phyloP scores from a whole-genome alignment of 2,113 vertebrate species.

The Percina caprodes region DNA sequence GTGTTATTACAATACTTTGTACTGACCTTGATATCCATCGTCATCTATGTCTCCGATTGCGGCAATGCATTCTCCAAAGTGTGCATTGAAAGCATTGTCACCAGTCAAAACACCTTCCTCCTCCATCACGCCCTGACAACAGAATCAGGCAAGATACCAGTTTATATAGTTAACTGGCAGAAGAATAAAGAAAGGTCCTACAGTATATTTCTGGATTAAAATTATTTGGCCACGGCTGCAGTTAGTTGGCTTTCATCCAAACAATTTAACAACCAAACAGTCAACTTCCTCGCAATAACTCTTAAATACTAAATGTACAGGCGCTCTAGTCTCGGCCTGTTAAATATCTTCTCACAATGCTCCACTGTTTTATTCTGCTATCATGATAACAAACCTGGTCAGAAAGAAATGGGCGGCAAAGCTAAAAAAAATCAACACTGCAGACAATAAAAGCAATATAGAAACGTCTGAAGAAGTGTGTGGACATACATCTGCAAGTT shows the following conservation, averaged over 20 bases:
- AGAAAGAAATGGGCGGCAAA: conserved; percentile 3
- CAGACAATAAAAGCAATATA: not conserved
- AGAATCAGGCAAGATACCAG: conserved; percentile 28
- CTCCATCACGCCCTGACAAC: conserved; percentile 92
- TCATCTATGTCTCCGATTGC: conserved; percentile 93
- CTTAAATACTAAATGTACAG: conserved; percentile 34
- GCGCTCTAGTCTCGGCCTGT: not conserved
- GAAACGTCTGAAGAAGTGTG: not conserved
- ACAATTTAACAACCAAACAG: conserved; percentile 20
- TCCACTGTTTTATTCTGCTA: conserved; percentile 8
- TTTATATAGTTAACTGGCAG: conserved; percentile 25
- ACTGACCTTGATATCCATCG: conserved; percentile 93
- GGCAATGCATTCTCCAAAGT: conserved; percentile 95
- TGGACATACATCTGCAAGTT: conserved; percentile 11
- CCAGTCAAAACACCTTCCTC: conserved; percentile 87
- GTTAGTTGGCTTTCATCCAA: conserved; percentile 24
- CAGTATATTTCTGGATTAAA: conserved; percentile 19
- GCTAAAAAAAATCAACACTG: not conserved
- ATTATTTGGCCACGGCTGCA: conserved; percentile 15
- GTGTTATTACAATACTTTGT: not conserved
- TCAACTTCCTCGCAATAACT: conserved; percentile 16
- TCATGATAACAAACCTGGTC: conserved; percentile 28
- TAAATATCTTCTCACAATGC: conserved; percentile 26
- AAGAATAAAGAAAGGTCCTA: not conserved
- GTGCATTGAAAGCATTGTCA: conserved; percentile 91